Evolutionary conservation across 2,797 vertebrate species (phyloP).

Genomic region (Manis pentadactyla): DNA sequence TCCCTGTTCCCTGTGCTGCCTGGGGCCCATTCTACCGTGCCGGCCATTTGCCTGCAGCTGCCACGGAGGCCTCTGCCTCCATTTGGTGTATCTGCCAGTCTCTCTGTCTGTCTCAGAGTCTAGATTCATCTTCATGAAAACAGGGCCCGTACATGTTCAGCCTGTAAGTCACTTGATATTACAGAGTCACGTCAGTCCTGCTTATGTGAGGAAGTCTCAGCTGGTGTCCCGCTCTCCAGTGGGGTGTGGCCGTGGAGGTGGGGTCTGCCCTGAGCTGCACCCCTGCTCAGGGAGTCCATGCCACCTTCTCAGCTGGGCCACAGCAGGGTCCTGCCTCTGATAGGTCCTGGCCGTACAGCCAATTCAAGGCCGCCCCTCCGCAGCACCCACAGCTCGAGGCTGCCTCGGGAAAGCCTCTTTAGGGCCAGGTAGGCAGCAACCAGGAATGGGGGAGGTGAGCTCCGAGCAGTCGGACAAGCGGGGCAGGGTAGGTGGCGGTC

Average conservation of each 20-base stretch:
- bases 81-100: background rate
- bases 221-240: rapidly evolving
- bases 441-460: rapidly evolving
- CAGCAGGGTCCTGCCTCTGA: background rate
- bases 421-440: background rate
- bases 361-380: background rate
- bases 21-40: background rate
- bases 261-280: background rate
- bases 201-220: background rate
- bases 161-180: background rate
- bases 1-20: too few relatives aligned
- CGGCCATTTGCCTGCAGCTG: background rate
- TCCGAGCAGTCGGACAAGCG: background rate
- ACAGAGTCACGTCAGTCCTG: background rate
- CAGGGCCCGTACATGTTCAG: background rate
- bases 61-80: background rate
- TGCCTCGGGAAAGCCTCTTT: background rate
- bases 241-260: background rate
- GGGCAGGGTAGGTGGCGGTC: background rate
- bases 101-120: background rate
- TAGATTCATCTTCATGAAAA: background rate
- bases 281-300: background rate
- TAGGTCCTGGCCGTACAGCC: background rate
- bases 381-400: background rate
- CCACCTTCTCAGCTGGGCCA: background rate